Percentiles rank a stretch among this genome's conserved stretches.
phyloP scores from a whole-genome alignment of 1,140 invertebrate genomes.

The Tetramorium simillimum region DNA sequence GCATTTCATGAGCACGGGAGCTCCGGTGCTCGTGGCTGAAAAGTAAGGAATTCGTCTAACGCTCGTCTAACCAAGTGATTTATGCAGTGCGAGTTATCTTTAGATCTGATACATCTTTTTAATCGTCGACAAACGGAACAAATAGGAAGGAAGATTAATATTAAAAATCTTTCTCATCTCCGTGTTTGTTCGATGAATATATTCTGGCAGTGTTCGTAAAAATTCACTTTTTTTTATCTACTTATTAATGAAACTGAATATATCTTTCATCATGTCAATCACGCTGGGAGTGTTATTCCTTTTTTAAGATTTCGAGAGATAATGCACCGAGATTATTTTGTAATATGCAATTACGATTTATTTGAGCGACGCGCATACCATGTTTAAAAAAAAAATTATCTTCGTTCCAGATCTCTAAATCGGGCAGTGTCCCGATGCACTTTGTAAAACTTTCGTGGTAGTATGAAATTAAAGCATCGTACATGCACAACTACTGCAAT shows the following conservation, averaged over 20 bases:
- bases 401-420: slow-evolving; percentile 58
- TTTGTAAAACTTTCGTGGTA: slow-evolving; percentile 10
- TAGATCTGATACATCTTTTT: slow-evolving; percentile 15
- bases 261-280: not conserved
- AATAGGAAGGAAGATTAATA: slow-evolving; percentile 3
- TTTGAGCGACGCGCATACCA: not conserved
- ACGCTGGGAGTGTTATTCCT: not conserved
- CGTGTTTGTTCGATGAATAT: not conserved
- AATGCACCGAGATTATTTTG: slow-evolving; percentile 23
- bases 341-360: slow-evolving; percentile 39
- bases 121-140: slow-evolving; percentile 13
- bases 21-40: not conserved
- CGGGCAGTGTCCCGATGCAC: slow-evolving; percentile 20
- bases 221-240: not conserved
- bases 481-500: not conserved
- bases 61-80: slow-evolving; percentile 26
- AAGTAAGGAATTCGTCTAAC: slow-evolving; percentile 26
- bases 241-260: slow-evolving; percentile 2
- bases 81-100: slow-evolving; percentile 2
- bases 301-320: slow-evolving; percentile 3
- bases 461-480: not conserved
- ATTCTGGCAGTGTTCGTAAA: not conserved
- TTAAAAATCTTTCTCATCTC: not conserved
- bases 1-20: slow-evolving; percentile 66
- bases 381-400: slow-evolving; percentile 56